Evolutionary conservation across 2,113 vertebrate genomes (phyloP), one percentile per base, ranked within the genome.

Genomic region (Halcyon senegalensis): DNA sequence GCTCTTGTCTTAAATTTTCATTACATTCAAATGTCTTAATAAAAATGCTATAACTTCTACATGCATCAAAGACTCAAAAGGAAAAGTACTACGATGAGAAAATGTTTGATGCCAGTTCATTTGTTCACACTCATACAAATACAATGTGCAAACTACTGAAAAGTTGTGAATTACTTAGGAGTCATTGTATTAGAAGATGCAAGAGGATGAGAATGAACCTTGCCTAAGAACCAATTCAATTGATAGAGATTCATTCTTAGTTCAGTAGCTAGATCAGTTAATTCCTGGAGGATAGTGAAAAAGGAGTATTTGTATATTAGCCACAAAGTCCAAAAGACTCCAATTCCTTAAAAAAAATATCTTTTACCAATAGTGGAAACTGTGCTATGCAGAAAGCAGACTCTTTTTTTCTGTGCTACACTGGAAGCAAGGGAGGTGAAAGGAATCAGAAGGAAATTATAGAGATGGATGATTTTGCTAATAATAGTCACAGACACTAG

Each of bases 401-500:
- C 4, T 41, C 41, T 25, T 46, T 91, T 70, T 67, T 67, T 23
- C 10, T 81, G n/a, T 0, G 0, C 12, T 66, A 1, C 35, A 13
- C 44, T 89, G 60, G 13, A 62, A 33, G 28, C 23, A 50, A 9
- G 1, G 27, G 4, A 69, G 18, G 27, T 27, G 4, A 77, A 89
- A 56, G 15, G 10, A 64, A 81, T 62, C 39, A 53, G 33, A 13
- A 73, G 33, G 20, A 66, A 13, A 64, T 35, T 66, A 74, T 1
- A 80, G 16, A 76, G 9, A 43, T 16, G 1, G 12, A n/a, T 28
- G 18, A 46, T 64, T 78, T 93, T 70, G 31, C 51, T 87, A 85
- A 7, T 73, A 90, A 68, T 23, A 48, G 7, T 24, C 24, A 69
- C 28, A 80, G 59, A 88, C 96, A 70, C 79, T 95, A 95, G 85